Evolutionary conservation across 2,113 vertebrate genomes (phyloP).

Genomic region (Dicerorhinus sumatrensis): DNA sequence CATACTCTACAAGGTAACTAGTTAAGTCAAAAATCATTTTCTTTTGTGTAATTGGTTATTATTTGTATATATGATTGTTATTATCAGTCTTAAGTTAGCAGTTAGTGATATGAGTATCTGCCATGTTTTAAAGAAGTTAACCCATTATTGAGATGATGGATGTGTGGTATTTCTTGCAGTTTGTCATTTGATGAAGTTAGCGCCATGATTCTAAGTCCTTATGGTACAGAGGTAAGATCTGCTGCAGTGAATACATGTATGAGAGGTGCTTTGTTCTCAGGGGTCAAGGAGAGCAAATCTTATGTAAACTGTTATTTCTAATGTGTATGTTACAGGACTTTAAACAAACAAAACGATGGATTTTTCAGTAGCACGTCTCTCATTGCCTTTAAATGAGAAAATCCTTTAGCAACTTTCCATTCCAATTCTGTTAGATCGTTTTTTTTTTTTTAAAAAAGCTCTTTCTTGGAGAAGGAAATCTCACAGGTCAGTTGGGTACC

Average conservation of each 20-base stretch:
- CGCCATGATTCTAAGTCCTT: neutral
- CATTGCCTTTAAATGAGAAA: conserved; percentile 10
- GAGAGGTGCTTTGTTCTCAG: neutral
- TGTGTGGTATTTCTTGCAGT: neutral
- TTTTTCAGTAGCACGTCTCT: neutral
- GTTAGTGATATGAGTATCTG: neutral
- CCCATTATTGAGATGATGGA: neutral
- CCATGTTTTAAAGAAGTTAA: neutral
- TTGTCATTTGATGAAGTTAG: conserved; percentile 1
- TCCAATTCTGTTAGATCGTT: neutral
- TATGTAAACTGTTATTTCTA: neutral
- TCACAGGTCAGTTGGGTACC: neutral
- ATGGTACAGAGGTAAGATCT: neutral
- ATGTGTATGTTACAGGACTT: neutral
- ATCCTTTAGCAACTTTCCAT: neutral
- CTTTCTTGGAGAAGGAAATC: neutral
- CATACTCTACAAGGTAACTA: neutral
- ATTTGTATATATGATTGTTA: neutral
- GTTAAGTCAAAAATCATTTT: conserved; percentile 16
- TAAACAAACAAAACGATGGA: neutral
- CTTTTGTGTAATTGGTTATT: neutral
- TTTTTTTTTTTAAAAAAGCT: neutral
- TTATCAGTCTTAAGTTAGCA: neutral
- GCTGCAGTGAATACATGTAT: neutral
- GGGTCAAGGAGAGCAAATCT: neutral